Percentiles rank a stretch among this genome's conserved stretches.
Evolutionary conservation across 2,888 invertebrate species (phyloP).

Genomic region (Scrobipalpa atriplicella): DNA sequence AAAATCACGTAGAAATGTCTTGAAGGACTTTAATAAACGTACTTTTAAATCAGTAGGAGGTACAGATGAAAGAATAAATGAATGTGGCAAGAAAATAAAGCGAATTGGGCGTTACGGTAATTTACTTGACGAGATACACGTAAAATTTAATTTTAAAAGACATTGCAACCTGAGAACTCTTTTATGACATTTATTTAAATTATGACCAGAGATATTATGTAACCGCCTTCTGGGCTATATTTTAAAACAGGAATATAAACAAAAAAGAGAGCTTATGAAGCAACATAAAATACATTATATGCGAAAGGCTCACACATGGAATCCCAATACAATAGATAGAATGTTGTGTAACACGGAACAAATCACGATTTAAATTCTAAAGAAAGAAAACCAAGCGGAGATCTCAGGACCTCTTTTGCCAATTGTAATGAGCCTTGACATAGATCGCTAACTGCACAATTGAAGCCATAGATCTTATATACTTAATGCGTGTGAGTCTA

Average conservation of each 20-base stretch:
- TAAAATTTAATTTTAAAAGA: conserved; percentile 10
- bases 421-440: conserved; percentile 13
- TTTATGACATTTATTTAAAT: background rate
- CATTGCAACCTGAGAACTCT: background rate
- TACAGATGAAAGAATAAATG: conserved; percentile 2
- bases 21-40: background rate
- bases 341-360: background rate
- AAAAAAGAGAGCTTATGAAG: background rate
- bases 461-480: conserved; percentile 1
- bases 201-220: background rate
- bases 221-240: too few relatives aligned
- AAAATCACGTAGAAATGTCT: background rate
- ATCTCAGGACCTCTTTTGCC: conserved; percentile 6
- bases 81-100: conserved; percentile 10
- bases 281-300: background rate
- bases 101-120: conserved; percentile 21
- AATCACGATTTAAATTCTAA: background rate
- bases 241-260: background rate
- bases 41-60: conserved; percentile 12
- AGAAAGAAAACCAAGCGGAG: background rate
- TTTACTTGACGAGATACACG: conserved; percentile 5
- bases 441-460: conserved; percentile 5
- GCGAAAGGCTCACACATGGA: background rate
- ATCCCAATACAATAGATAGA: background rate
- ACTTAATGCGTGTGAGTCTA: conserved; percentile 1